Conservation (phyloP, 2,797 vertebrate species). For the Falco concolor region DNA sequence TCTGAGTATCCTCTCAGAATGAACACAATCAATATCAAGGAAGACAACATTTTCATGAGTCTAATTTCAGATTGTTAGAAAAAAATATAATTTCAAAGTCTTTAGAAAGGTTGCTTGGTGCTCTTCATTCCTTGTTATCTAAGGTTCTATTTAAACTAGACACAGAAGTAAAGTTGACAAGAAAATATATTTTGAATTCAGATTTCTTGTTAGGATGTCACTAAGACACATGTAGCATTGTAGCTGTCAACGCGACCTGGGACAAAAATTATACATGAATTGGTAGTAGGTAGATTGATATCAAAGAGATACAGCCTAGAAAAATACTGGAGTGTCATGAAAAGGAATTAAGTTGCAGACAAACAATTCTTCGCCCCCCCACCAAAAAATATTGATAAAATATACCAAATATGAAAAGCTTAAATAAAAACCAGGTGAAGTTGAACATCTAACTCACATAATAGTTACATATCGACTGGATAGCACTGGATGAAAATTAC, state of each 20-base stretch:
- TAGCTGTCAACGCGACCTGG: background rate
- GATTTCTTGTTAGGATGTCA: background rate
- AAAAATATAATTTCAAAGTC: background rate
- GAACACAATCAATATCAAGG: background rate
- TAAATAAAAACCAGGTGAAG: background rate
- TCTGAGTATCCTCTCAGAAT: background rate
- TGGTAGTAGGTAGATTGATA: background rate
- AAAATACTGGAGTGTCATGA: background rate
- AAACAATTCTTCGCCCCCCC: fast-evolving
- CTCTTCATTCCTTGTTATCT: background rate
- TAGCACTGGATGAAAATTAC: background rate
- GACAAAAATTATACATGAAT: background rate
- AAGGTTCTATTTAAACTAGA: background rate
- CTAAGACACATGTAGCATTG: background rate
- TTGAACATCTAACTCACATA: background rate
- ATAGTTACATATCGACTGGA: background rate
- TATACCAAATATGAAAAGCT: background rate
- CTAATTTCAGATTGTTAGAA: background rate
- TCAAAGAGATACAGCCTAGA: background rate
- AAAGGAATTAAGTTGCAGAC: background rate
- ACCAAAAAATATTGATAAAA: background rate
- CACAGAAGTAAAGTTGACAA: background rate
- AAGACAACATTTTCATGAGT: background rate
- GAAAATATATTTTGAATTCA: background rate
- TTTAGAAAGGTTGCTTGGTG: background rate